These are phyloP conservation scores for Procambarus virginalis DNA, from an alignment of 1,140 invertebrate species.

Conservation along the genomic window DNA sequence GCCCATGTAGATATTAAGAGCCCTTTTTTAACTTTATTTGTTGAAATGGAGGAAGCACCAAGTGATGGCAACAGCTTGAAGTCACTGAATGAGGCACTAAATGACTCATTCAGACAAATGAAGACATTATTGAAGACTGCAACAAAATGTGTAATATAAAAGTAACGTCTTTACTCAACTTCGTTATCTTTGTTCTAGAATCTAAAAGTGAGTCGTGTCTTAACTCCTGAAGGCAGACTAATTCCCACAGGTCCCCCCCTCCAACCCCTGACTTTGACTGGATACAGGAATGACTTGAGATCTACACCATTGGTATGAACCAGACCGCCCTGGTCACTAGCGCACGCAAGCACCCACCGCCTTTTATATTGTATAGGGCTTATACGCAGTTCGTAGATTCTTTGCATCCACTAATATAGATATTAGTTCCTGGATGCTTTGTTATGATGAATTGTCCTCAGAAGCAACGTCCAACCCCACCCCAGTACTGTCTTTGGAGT, in stretches of 20 bases:
- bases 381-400: too few species aligned
- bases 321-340: constrained; percentile 48
- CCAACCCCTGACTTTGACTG: constrained; percentile 60
- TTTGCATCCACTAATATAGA: neutral
- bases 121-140: too few species aligned
- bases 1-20: too few species aligned
- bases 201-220: neutral
- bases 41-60: too few species aligned
- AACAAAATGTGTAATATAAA: too few species aligned
- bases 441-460: neutral
- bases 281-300: constrained; percentile 64
- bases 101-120: too few species aligned
- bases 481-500: constrained; percentile 57
- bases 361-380: too few species aligned
- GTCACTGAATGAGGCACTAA: too few species aligned
- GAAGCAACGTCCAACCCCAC: constrained; percentile 32
- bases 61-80: too few species aligned
- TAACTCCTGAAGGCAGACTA: constrained; percentile 1
- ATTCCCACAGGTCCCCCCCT: constrained; percentile 29
- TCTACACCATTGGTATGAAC: constrained; percentile 64
- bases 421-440: neutral
- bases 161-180: too few species aligned
- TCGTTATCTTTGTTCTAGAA: neutral
- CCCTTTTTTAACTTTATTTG: too few species aligned
- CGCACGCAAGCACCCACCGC: constrained; percentile 24